Base-by-base conservation (phyloP, 1,140 invertebrate genomes). In the Steinernema khuongi region DNA sequence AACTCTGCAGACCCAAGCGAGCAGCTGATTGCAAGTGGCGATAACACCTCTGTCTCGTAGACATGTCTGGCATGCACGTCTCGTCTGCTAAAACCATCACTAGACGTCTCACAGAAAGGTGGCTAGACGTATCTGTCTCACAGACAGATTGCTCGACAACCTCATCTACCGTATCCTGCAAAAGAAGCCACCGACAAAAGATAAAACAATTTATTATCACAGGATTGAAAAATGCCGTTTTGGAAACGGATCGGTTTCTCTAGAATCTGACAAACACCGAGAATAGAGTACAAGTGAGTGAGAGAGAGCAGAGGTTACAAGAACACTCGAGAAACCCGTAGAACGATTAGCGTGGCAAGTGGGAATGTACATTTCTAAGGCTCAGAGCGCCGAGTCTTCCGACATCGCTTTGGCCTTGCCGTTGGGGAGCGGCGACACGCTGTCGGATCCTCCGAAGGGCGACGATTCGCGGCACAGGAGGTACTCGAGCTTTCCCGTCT, bases 221-320 rank as follows among this genome's bases (percentile, higher is more conserved):
- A 22, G 4, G 7, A 41, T n/a, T 11, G n/a, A 41, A 41, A 41
- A 11, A 7, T 41, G 36, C 50, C 50, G 50, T 60, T 60, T 22
- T 14, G 50, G 22, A 60, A 60, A 60, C 50, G 50, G 50, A 60
- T 60, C 26, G 50, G 50, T 60, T 60, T 60, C 50, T 60, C 50
- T 60, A 60, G 50, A 60, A 60, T 60, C 50, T 60, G 7, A 60
- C 11, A 60, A 60, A 60, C 50, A 60, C 50, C 50, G 50, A 60
- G 50, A 60, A n/a, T 60, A 60, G 14, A n/a, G n/a, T n/a, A 60
- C 36, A 60, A 14, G 26, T 60, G 50, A 2, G 11, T 22, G 50
- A 60, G 50, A 60, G 50, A 60, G 50, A 60, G 50, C 50, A 60
- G 50, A 60, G 50, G 50, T 60, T 60, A 26, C 22, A 60, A 60